Evolutionary conservation across 2,797 vertebrate species (phyloP).

Genomic region (Oryzias sinensis): DNA sequence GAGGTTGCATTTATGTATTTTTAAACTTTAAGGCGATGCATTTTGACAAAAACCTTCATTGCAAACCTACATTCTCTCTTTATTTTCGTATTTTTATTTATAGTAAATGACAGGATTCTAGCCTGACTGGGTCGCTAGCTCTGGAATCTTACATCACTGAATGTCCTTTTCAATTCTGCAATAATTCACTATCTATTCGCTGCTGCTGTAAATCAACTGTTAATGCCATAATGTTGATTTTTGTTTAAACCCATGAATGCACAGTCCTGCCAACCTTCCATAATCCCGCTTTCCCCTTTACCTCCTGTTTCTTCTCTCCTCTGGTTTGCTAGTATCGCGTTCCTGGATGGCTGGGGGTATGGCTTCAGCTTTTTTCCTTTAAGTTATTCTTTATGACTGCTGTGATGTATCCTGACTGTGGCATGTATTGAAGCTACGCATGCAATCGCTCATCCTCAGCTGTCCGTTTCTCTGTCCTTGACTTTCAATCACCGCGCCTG

Average conservation of each 20-base stretch:
- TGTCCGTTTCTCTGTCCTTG: slow-evolving; percentile 57
- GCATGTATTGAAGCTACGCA: slow-evolving; percentile 64
- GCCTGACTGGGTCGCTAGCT: background rate
- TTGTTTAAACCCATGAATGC: slow-evolving; percentile 28
- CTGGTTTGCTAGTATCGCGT: slow-evolving; percentile 77
- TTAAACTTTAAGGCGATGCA: no score
- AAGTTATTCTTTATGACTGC: slow-evolving; percentile 40
- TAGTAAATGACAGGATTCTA: no score
- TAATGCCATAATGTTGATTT: slow-evolving; percentile 30
- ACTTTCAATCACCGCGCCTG: slow-evolving; percentile 51
- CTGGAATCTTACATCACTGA: background rate
- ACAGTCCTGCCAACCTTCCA: slow-evolving; percentile 34
- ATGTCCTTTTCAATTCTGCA: slow-evolving; percentile 1
- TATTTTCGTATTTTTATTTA: no score
- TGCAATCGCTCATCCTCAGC: slow-evolving; percentile 60
- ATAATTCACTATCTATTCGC: slow-evolving; percentile 4
- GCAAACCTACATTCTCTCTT: no score
- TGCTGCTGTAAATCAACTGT: slow-evolving; percentile 9
- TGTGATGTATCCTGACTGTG: slow-evolving; percentile 41
- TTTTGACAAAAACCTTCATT: no score
- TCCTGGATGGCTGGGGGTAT: slow-evolving; percentile 91
- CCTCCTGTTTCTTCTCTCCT: slow-evolving; percentile 63
- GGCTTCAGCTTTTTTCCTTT: slow-evolving; percentile 85
- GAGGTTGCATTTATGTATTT: no score
- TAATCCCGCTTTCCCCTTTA: slow-evolving; percentile 55